These are phyloP conservation scores for Polydrusus cervinus DNA, from an alignment of 2,888 invertebrate genomes.

Conservation along the genomic window DNA sequence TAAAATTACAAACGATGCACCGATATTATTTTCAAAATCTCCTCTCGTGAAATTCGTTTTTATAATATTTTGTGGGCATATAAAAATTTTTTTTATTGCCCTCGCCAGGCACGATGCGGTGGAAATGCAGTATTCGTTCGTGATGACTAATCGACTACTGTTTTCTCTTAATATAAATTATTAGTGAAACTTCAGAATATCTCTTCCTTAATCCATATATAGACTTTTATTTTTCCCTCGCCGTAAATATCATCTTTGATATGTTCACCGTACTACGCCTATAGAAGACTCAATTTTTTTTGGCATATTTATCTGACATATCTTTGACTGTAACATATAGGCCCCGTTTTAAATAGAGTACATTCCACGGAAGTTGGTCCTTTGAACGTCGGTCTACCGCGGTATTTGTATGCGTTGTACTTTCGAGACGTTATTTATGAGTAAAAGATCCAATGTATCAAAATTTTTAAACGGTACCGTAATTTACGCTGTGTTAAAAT, in stretches of 20 bases:
- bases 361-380: constrained; percentile 28
- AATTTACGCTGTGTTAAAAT: too few species aligned
- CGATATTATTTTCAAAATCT: too few species aligned
- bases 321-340: constrained; percentile 26
- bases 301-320: constrained; percentile 19
- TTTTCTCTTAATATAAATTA: too few species aligned
- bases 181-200: too few species aligned
- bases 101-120: too few species aligned
- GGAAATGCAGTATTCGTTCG: too few species aligned
- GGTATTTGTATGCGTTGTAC: constrained; percentile 22
- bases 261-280: constrained; percentile 15
- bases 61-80: too few species aligned
- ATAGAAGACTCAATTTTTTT: too few species aligned
- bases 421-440: constrained; percentile 38
- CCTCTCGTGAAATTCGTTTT: too few species aligned
- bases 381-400: constrained; percentile 6
- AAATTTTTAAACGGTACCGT: background rate
- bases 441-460: constrained; percentile 35
- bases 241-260: background rate
- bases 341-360: constrained; percentile 35
- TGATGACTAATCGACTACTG: too few species aligned
- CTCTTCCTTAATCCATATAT: constrained; percentile 13
- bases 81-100: too few species aligned
- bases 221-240: background rate
- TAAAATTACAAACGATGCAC: too few species aligned